A percentile compares a stretch with the other conserved stretches of the same genome.
Evolutionary conservation across 2,888 invertebrate genomes (phyloP).

Genomic region (Lamellibrachia columna): DNA sequence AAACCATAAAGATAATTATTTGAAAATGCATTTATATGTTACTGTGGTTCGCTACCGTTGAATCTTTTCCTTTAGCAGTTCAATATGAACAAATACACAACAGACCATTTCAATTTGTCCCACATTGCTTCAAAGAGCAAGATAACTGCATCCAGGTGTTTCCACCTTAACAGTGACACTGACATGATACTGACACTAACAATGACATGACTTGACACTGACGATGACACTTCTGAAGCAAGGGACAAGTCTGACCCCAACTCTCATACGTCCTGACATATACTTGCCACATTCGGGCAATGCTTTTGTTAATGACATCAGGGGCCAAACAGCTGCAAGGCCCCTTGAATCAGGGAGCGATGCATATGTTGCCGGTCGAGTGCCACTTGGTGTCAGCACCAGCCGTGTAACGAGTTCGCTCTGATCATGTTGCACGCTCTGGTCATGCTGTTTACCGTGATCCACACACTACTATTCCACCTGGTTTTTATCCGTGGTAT

Average conservation of each 20-base stretch:
- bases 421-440: not conserved
- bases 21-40: too few species aligned
- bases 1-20: too few species aligned
- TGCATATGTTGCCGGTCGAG: not conserved
- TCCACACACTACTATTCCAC: not conserved
- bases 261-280: not conserved
- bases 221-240: not conserved
- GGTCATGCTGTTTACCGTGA: not conserved
- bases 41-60: too few species aligned
- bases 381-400: not conserved
- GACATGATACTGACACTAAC: not conserved
- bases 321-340: not conserved
- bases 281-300: not conserved
- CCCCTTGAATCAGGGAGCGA: not conserved
- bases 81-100: too few species aligned
- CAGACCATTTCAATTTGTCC: too few species aligned
- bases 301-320: slow-evolving; percentile 4
- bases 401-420: not conserved
- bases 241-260: not conserved
- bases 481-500: not conserved
- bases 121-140: too few species aligned
- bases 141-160: too few species aligned
- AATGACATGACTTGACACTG: not conserved
- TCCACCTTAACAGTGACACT: not conserved
- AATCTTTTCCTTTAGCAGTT: too few species aligned